Evolutionary conservation across 2,888 invertebrate species (phyloP).

Genomic region (Resseliella maxima): DNA sequence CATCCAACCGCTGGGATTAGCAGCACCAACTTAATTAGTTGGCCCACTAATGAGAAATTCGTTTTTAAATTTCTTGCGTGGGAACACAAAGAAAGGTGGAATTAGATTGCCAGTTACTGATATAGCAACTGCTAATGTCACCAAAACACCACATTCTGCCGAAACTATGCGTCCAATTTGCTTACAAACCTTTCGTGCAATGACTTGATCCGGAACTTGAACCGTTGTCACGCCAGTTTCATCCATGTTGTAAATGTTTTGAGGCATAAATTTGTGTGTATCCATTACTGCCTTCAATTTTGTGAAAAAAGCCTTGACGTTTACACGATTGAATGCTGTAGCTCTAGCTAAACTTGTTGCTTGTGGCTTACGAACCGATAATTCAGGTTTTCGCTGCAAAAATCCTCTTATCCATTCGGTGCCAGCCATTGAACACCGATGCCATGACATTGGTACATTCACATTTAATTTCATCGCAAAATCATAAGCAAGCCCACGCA

Average conservation of each 20-base stretch:
- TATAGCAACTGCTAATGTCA: not conserved
- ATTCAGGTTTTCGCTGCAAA: not conserved
- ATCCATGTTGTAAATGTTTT: not conserved
- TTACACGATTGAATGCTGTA: not conserved
- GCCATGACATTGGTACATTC: not conserved
- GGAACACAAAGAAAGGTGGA: not conserved
- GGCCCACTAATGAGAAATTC: not conserved
- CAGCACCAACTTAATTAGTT: too few species aligned
- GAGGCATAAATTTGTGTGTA: not conserved
- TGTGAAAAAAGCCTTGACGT: not conserved
- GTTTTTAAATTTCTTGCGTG: not conserved
- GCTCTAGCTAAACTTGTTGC: not conserved
- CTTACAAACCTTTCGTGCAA: not conserved
- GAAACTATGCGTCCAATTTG: not conserved
- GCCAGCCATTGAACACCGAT: not conserved
- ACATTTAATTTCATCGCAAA: not conserved
- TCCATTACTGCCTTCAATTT: not conserved
- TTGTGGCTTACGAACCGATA: not conserved
- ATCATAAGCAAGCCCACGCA: not conserved
- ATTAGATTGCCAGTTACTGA: not conserved
- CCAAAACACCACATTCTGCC: not conserved
- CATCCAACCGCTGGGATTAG: too few species aligned
- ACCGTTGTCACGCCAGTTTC: not conserved
- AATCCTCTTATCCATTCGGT: not conserved
- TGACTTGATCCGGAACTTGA: not conserved